phyloP scores from a whole-genome alignment of 1,140 invertebrate genomes.

The Drosophila erecta region DNA sequence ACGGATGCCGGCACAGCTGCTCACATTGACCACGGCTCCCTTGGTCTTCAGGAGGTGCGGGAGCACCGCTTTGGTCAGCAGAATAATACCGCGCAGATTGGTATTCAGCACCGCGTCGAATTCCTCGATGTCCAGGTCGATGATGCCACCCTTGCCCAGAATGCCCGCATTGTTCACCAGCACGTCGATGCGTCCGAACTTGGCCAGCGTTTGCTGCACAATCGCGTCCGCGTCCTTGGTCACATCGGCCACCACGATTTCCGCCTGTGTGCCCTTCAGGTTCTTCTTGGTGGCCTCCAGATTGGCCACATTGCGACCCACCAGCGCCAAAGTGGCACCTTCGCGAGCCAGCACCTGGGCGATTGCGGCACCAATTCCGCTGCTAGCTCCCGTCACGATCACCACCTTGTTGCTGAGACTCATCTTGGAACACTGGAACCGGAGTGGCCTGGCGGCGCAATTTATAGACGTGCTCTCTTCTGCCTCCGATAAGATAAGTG shows the following conservation, averaged over 20 bases:
- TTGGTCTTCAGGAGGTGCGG: slow-evolving; percentile 93
- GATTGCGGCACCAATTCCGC: slow-evolving; percentile 93
- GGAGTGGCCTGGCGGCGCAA: background rate
- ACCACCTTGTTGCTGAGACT: slow-evolving; percentile 87
- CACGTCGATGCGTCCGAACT: slow-evolving; percentile 91
- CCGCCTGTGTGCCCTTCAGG: slow-evolving; percentile 21
- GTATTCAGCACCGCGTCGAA: slow-evolving; percentile 93
- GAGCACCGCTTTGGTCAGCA: slow-evolving; percentile 92
- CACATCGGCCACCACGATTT: slow-evolving; percentile 86
- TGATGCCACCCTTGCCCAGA: slow-evolving; percentile 87
- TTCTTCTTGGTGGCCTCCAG: slow-evolving; percentile 82
- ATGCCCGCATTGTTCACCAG: slow-evolving; percentile 96
- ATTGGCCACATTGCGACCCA: slow-evolving; percentile 90
- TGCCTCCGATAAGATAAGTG: slow-evolving; percentile 57
- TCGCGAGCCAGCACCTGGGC: slow-evolving; percentile 91
- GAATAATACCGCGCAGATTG: slow-evolving; percentile 93
- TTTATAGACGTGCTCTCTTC: slow-evolving; percentile 39
- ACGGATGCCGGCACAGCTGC: slow-evolving; percentile 94
- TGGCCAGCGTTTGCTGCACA: slow-evolving; percentile 88
- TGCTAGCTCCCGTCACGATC: slow-evolving; percentile 92
- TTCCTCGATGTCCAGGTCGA: slow-evolving; percentile 91
- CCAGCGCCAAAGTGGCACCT: slow-evolving; percentile 89
- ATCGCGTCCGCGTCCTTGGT: slow-evolving; percentile 91
- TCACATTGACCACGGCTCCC: slow-evolving; percentile 96
- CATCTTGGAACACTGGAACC: slow-evolving; percentile 62